phyloP scores from a whole-genome alignment of 2,797 vertebrate species.

The Chromis chromis region DNA sequence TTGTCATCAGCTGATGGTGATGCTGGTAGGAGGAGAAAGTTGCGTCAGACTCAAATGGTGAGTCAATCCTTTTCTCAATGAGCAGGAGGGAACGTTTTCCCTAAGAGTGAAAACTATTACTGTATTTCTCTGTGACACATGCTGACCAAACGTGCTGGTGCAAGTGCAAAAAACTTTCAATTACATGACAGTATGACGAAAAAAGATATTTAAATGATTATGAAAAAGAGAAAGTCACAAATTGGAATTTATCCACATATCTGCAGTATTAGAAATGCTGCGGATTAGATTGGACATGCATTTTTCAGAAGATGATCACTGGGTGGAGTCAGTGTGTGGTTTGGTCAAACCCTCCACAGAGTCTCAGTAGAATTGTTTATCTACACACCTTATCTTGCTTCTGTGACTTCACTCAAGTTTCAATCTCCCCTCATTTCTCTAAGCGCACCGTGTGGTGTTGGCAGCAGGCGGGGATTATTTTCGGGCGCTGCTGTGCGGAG shows the following conservation, averaged over 20 bases:
- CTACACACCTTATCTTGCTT: background rate
- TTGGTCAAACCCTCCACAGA: too few relatives aligned
- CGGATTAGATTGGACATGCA: background rate
- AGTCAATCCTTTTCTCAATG: background rate
- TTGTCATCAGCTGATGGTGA: background rate
- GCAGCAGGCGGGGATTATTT: conserved; percentile 51
- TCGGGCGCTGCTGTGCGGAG: conserved; percentile 37
- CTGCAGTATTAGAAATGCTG: too few relatives aligned
- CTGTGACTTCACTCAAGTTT: background rate
- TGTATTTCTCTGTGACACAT: background rate
- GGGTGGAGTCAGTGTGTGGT: too few relatives aligned
- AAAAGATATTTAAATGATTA: too few relatives aligned
- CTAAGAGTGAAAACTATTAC: background rate
- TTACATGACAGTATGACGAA: background rate
- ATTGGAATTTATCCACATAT: too few relatives aligned
- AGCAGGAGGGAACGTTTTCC: background rate
- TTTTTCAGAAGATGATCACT: background rate
- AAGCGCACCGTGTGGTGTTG: conserved; percentile 25
- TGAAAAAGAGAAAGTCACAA: too few relatives aligned
- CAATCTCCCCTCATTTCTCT: background rate
- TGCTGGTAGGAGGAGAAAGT: background rate
- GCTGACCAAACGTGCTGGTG: background rate
- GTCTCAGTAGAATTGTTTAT: background rate
- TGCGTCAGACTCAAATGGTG: background rate
- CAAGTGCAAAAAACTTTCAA: background rate